phyloP scores from a whole-genome alignment of 2,113 vertebrate genomes.

The Narcine bancroftii region DNA sequence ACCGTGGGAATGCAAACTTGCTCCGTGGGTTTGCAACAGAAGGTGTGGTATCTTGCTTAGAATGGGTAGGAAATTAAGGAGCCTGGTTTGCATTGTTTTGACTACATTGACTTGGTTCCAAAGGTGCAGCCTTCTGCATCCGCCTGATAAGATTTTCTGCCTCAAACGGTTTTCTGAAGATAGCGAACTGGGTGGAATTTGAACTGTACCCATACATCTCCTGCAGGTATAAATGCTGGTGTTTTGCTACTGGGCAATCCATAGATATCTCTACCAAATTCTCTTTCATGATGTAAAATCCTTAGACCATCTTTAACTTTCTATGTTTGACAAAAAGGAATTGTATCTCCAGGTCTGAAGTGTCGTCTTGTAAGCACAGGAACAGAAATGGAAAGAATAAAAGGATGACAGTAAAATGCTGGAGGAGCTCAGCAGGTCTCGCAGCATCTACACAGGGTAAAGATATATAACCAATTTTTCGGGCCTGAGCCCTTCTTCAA shows the following conservation, averaged over 20 bases:
- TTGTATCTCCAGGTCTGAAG: background rate
- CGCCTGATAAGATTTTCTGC: slow-evolving; percentile 1
- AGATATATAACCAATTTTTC: too few relatives aligned
- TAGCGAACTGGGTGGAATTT: background rate
- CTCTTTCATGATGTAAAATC: too few relatives aligned
- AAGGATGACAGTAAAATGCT: too few relatives aligned
- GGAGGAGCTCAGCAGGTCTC: too few relatives aligned
- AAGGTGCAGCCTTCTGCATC: background rate
- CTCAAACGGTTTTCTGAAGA: background rate
- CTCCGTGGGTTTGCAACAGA: background rate
- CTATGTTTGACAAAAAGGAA: too few relatives aligned
- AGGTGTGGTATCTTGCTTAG: background rate
- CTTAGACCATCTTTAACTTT: too few relatives aligned
- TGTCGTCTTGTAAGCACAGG: background rate
- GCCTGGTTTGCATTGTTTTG: slow-evolving; percentile 2
- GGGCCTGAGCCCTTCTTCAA: too few relatives aligned
- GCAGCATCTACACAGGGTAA: too few relatives aligned
- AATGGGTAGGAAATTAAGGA: background rate
- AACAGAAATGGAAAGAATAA: too few relatives aligned
- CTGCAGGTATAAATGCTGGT: too few relatives aligned
- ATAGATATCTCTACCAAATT: too few relatives aligned
- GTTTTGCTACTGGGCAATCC: too few relatives aligned
- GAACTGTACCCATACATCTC: background rate
- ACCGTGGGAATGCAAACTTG: background rate
- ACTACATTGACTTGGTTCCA: background rate